These are phyloP conservation scores for Phoxinus phoxinus DNA, from an alignment of 2,113 vertebrate genomes.

Conservation along the genomic window DNA sequence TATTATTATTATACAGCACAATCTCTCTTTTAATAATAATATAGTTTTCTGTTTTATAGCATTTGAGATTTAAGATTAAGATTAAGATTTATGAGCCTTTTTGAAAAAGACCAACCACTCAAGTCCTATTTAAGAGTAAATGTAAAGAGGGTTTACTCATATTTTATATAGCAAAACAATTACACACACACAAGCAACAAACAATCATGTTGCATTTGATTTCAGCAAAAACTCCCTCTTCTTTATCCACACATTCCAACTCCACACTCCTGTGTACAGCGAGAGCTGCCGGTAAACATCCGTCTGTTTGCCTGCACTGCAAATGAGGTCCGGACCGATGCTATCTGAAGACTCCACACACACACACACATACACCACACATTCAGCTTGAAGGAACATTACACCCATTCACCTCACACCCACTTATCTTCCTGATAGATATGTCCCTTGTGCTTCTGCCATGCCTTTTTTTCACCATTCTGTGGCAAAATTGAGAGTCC, in stretches of 20 bases:
- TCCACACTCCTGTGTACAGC: neutral
- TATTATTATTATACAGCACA: too few relatives aligned
- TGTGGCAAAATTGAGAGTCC: neutral
- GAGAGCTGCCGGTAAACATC: neutral
- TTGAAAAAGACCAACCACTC: neutral
- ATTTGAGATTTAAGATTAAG: too few relatives aligned
- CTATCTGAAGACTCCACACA: neutral
- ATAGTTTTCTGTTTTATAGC: neutral
- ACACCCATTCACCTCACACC: neutral
- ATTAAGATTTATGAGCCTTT: neutral
- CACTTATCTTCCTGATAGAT: neutral
- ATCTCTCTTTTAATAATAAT: too few relatives aligned
- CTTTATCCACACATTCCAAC: neutral
- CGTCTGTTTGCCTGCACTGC: conserved; percentile 13
- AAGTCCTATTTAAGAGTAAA: neutral
- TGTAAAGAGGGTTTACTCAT: too few relatives aligned
- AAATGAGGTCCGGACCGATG: conserved; percentile 15
- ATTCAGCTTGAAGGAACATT: conserved; percentile 13
- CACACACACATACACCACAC: neutral
- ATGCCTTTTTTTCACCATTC: neutral
- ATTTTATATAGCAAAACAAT: neutral
- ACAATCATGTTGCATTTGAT: neutral
- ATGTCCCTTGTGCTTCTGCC: neutral
- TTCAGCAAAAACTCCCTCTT: neutral
- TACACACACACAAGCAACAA: neutral